Base-by-base conservation (phyloP, 2,113 vertebrate genomes). In the Triplophysa siluroides region DNA sequence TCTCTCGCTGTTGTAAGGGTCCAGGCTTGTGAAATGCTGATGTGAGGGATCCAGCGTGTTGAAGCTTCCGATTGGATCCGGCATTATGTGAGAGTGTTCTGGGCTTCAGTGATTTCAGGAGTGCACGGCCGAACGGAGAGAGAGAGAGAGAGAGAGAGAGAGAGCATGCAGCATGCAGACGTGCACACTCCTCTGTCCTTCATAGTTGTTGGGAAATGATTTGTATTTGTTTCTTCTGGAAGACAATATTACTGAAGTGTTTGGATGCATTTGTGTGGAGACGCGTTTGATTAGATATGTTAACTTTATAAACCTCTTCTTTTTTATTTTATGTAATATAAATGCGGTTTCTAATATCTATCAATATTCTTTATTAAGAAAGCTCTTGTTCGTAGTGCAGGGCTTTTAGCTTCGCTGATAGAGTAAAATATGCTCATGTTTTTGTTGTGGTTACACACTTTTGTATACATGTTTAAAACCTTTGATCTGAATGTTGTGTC, bases 1-100 rank as follows among this genome's bases (percentile, higher is more conserved):
- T 24, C 67, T 86, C 79, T 74, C 67, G 61, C 69, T 72, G 82
- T 81, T 41, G 72, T 68, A 73, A 64, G 76, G 60, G 70, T 75
- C 64, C 18, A 71, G 76, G 80, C 83, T 72, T 65, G 83, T 63
- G 81, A 88, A 82, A 77, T 79, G 74, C 80, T 90, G 86, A 90
- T 89, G 88, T 84, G 54, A 2, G 67, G 82, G 67, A 76, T 73
- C 83, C 78, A 81, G 79, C 5, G 19, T 86, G 83, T 90, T 87
- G 58, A 80, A 65, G 62, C 72, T 50, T 45, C 8, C 4, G 16
- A 50, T 76, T 24, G 64, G 41, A 58, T 66, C 19, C 23, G 19
- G 69, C 23, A 78, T 67, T 81, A 78, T 76, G 41, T 45, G 65
- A 50, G 23, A 76, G 65, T 60, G 26, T 58, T 18, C 62, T 50